These are phyloP conservation scores for Drosophila miranda DNA, from an alignment of 1,140 invertebrate species.

Conservation along the genomic window DNA sequence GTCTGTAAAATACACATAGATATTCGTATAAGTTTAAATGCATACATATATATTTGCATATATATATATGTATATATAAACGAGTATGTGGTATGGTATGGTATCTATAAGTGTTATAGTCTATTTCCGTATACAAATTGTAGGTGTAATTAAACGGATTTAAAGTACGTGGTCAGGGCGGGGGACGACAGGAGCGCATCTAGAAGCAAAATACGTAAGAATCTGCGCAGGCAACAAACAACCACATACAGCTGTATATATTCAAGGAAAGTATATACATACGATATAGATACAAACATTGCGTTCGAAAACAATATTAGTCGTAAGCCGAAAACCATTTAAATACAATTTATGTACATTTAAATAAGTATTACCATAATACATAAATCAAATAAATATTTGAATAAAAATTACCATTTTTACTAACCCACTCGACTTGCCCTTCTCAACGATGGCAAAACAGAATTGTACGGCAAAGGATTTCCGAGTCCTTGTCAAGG, in stretches of 20 bases:
- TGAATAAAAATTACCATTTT: constrained; percentile 51
- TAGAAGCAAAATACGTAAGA: constrained; percentile 61
- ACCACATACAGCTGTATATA: constrained; percentile 37
- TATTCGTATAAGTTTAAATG: constrained; percentile 11
- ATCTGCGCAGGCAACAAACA: constrained; percentile 48
- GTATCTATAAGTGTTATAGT: constrained; percentile 70
- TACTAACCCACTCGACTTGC: constrained; percentile 3
- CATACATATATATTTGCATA: not conserved
- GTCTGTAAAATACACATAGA: constrained; percentile 59
- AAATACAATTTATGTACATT: constrained; percentile 62
- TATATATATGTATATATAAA: constrained; percentile 10
- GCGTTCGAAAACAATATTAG: constrained; percentile 63
- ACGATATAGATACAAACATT: constrained; percentile 31
- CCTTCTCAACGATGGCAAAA: not conserved
- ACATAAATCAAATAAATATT: constrained; percentile 68
- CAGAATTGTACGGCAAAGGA: too few relatives aligned
- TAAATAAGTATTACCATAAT: constrained; percentile 60
- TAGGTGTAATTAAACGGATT: constrained; percentile 62
- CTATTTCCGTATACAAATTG: constrained; percentile 64
- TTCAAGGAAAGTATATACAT: constrained; percentile 43
- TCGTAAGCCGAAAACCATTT: constrained; percentile 43
- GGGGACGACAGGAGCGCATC: constrained; percentile 15
- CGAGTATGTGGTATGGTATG: constrained; percentile 32
- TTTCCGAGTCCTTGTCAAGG: too few relatives aligned
- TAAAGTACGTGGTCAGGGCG: constrained; percentile 28